Evolutionary conservation across 1,140 invertebrate species (phyloP), one percentile per base, ranked within the genome.

Genomic region (Berghia stephanieae): DNA sequence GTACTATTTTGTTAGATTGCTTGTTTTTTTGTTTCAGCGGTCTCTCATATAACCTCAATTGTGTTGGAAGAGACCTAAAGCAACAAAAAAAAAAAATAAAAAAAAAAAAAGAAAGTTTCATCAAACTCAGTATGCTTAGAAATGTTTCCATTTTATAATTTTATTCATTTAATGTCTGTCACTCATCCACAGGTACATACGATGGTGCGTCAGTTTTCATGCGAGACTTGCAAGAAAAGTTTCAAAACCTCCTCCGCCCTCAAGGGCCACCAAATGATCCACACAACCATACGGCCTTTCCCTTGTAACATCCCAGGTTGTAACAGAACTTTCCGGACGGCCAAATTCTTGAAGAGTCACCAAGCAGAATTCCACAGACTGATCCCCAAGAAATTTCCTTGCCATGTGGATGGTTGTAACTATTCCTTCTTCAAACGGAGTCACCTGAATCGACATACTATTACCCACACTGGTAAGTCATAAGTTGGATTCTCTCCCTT

Each of bases 171-270:
- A n/a, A n/a, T n/a, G n/a, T n/a, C n/a, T n/a, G n/a, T n/a, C n/a
- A n/a, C n/a, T n/a, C n/a, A n/a, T n/a, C n/a, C n/a, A 1, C 57
- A 76, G 74, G 74, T 76, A 21, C 74, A 76, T 38, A 76, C 74
- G 13, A 44, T 70, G 55, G 72, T 46, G n/a, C 85, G 89, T 77
- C 89, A 89, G 8, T 90, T 87, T 79, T 81, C 83, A 31, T 91
- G 90, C 78, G 73, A 76, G 40, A 82, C 84, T n/a, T 91, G 90
- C 80, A 83, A 83, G 44, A 91, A 91, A 81, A 83, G 86, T 10
- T 91, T 91, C 83, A 90, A 83, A 80, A 81, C 85, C 40, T 57
- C 73, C 67, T 75, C 77, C 42, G 81, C 81, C 46, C 79, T 86
- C 67, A 79, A 79, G 46, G 80, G 80, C 31, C 85, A 86, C 66